Percentiles rank a stretch among this genome's conserved stretches.
phyloP scores from a whole-genome alignment of 2,797 vertebrate species.

The Brachyalestes nurse region DNA sequence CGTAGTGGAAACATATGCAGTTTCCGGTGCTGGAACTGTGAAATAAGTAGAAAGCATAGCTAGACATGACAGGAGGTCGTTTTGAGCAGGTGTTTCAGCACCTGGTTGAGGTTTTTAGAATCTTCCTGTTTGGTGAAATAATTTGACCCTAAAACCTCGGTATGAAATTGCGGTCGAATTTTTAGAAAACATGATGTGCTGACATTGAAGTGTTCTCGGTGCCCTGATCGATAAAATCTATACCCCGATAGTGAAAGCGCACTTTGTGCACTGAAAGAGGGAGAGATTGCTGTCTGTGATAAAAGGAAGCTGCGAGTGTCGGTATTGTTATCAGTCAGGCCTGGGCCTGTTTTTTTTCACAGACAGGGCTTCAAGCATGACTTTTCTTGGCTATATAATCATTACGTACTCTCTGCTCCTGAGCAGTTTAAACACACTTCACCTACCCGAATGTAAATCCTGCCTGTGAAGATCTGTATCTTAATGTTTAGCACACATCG shows the following conservation, averaged over 20 bases:
- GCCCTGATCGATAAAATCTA: conserved; percentile 43
- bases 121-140: conserved; percentile 4
- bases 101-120: conserved; percentile 16
- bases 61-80: not conserved
- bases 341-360: conserved; percentile 45
- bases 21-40: not conserved
- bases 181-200: conserved; percentile 39
- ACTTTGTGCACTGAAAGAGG: conserved; percentile 47
- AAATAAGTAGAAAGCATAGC: conserved; percentile 6
- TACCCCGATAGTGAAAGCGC: conserved; percentile 39
- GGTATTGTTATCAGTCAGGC: conserved; percentile 54
- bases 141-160: not conserved
- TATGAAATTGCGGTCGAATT: conserved; percentile 42
- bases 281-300: conserved; percentile 53
- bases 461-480: not conserved
- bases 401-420: not conserved
- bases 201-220: conserved; percentile 39
- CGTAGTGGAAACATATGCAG: not conserved
- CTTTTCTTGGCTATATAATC: conserved; percentile 22
- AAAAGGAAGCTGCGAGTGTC: conserved; percentile 52
- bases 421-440: conserved; percentile 4
- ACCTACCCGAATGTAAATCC: not conserved
- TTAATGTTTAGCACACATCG: conserved; percentile 10
- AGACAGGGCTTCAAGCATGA: conserved; percentile 28
- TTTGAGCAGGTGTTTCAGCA: not conserved